Evolutionary conservation across 2,113 vertebrate genomes (phyloP).

Genomic region (Pantherophis guttatus): DNA sequence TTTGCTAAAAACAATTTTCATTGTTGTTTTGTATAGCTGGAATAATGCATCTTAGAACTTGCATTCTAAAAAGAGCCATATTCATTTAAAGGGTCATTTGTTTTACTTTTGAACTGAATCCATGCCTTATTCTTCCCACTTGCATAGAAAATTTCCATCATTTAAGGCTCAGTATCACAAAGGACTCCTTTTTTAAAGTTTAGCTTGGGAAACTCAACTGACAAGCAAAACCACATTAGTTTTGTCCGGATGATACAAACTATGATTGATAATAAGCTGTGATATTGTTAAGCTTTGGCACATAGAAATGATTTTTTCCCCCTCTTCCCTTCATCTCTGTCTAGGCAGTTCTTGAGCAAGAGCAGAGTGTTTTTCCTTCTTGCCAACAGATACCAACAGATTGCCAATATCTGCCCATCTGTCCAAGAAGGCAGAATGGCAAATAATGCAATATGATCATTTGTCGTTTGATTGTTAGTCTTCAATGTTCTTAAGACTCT

Average conservation of each 20-base stretch:
- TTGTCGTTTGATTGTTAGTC: too few species aligned
- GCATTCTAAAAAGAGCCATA: too few species aligned
- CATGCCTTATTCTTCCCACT: background rate
- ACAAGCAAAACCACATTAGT: background rate
- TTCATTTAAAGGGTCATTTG: too few species aligned
- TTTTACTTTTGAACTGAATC: background rate
- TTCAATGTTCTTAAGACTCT: too few species aligned
- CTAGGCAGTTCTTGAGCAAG: background rate
- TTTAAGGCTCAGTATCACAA: background rate
- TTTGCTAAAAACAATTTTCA: too few species aligned
- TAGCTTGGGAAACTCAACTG: background rate
- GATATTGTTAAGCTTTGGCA: background rate
- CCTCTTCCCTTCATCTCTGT: background rate
- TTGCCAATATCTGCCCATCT: background rate
- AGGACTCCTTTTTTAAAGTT: background rate
- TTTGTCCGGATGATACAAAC: background rate
- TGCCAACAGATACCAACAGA: background rate
- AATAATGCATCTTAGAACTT: too few species aligned
- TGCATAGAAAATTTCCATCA: background rate
- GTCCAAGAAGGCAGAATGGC: background rate
- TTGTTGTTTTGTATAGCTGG: too few species aligned
- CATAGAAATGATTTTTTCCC: background rate
- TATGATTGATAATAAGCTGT: too few species aligned
- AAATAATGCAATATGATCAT: too few species aligned
- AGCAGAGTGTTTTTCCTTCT: background rate